Evolutionary conservation across 2,113 vertebrate species (phyloP), one percentile per base, ranked within the genome.

Genomic region (Verasper variegatus): DNA sequence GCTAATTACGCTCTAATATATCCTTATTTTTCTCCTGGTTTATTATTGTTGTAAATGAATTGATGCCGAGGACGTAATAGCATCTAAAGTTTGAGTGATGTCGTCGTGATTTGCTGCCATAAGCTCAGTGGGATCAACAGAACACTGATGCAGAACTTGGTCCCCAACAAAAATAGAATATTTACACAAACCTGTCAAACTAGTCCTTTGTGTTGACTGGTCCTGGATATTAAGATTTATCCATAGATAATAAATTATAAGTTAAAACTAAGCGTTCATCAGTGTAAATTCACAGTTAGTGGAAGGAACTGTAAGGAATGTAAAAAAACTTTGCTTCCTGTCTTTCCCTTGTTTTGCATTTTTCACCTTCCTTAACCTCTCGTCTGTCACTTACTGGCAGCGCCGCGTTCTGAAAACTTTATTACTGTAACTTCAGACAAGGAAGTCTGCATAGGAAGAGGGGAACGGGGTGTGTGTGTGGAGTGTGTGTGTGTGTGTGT

Each of bases 361-460:
- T 57, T n/a, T 58, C 47, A 20, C 56, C 18, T 55, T 61, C 71
- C 59, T 13, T 52, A 10, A 52, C 68, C 37, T 17, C 60, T 55
- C 64, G 2, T 73, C 75, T 78, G 47, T 83, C 83, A 61, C 84
- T 84, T 79, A 72, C 80, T 71, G 62, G 81, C 77, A 79, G 10
- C 37, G 35, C 69, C 18, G 27, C 24, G 23, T 69, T 79, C 62
- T 84, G 14, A 77, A 82, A 93, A 85, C 85, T 89, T 88, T 89
- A 86, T 83, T 89, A 78, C 78, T 63, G 64, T 74, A 71, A 82
- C 70, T 86, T 82, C 68, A 80, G 80, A 88, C 61, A 37, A 90
- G 93, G 91, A 92, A 91, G 91, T 85, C 76, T 24, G 52, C 35
- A 65, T 71, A 78, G 85, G 83, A 88, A 90, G 67, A 64, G 42